A percentile compares a stretch with the other conserved stretches of the same genome.
phyloP scores from a whole-genome alignment of 2,888 invertebrate species.

The Tetramorium bicarinatum region DNA sequence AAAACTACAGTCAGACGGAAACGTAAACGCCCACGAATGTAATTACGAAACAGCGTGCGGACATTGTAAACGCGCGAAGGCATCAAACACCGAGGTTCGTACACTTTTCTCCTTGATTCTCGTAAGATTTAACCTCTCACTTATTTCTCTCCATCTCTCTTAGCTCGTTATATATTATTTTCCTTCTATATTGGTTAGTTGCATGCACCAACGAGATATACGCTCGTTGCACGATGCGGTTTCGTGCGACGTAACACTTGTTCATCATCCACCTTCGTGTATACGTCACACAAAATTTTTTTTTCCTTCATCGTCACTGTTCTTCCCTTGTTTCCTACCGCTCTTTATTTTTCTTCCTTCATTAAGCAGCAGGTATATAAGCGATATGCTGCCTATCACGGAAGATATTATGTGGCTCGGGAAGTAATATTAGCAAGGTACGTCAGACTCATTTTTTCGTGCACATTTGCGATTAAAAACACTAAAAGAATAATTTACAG shows the following conservation, averaged over 20 bases:
- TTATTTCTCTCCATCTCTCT: slow-evolving; percentile 55
- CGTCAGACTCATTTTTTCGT: slow-evolving; percentile 21
- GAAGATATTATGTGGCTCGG: slow-evolving; percentile 39
- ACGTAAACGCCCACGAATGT: slow-evolving; percentile 46
- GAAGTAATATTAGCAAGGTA: slow-evolving; percentile 41
- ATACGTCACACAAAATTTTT: slow-evolving; percentile 58
- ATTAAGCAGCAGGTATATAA: slow-evolving; percentile 42
- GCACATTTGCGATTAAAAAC: slow-evolving; percentile 11
- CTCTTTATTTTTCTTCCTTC: slow-evolving; percentile 34
- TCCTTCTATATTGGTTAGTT: slow-evolving; percentile 64
- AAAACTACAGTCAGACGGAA: slow-evolving; percentile 2
- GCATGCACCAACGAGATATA: slow-evolving; percentile 67
- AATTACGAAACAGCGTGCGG: slow-evolving; percentile 56
- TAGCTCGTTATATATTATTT: slow-evolving; percentile 68
- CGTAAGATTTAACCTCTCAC: slow-evolving; percentile 57
- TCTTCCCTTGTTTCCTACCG: slow-evolving; percentile 26
- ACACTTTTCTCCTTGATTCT: slow-evolving; percentile 73
- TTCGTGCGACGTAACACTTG: slow-evolving; percentile 70
- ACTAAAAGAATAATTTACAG: background rate
- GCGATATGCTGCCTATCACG: slow-evolving; percentile 42
- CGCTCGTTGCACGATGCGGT: slow-evolving; percentile 64
- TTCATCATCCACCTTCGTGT: slow-evolving; percentile 67
- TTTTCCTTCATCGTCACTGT: slow-evolving; percentile 51
- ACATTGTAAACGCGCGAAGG: slow-evolving; percentile 54
- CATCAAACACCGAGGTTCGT: slow-evolving; percentile 69